Conservation (phyloP, 2,888 invertebrate species). For the Aphidoletes aphidimyza region DNA sequence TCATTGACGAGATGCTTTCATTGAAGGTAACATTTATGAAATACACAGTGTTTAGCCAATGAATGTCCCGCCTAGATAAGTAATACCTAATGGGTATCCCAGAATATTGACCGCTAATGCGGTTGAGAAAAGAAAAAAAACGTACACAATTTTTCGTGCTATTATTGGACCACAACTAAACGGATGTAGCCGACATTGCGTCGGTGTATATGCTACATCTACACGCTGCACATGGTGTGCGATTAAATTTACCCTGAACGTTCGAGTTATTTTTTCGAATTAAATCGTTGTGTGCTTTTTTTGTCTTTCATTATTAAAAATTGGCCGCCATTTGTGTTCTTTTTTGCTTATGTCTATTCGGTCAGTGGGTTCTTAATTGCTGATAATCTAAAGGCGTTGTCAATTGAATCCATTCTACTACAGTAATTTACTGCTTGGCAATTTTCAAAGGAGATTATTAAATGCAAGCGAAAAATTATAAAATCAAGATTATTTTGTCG, state of each 20-base stretch:
- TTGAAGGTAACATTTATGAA: background rate
- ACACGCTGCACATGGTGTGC: too few relatives aligned
- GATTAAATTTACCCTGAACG: too few relatives aligned
- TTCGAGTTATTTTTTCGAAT: too few relatives aligned
- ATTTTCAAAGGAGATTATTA: background rate
- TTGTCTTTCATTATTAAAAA: too few relatives aligned
- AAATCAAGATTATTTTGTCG: background rate
- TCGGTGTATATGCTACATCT: slow-evolving; percentile 3
- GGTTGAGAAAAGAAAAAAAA: too few relatives aligned
- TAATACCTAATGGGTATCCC: too few relatives aligned
- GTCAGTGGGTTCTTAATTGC: slow-evolving; percentile 10
- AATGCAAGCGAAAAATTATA: background rate
- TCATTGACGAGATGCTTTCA: background rate
- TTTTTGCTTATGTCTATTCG: background rate
- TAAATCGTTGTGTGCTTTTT: background rate
- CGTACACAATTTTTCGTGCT: too few relatives aligned
- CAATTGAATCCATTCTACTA: background rate
- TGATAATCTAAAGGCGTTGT: background rate
- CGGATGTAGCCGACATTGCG: background rate
- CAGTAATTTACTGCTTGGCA: background rate
- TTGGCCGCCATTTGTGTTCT: background rate
- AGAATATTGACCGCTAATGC: too few relatives aligned
- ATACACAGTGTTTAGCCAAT: too few relatives aligned
- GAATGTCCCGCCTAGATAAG: too few relatives aligned
- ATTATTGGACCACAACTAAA: background rate